A percentile compares a stretch with the other conserved stretches of the same genome.
Conservation (phyloP, 2,113 vertebrate species). For the Ceyx melanurus region DNA sequence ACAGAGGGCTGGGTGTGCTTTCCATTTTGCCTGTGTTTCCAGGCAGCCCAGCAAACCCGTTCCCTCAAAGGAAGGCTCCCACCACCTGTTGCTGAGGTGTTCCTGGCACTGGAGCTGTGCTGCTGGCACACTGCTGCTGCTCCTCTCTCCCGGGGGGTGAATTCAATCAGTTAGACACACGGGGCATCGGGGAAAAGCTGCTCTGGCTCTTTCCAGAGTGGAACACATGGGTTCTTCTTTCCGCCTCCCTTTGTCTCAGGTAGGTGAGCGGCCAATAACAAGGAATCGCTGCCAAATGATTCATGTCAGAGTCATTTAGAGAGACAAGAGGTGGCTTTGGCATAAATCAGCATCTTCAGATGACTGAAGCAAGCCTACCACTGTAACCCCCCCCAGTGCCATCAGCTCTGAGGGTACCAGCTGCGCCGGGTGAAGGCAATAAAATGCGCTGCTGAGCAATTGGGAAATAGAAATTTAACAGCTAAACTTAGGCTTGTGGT, state of each 20-base stretch:
- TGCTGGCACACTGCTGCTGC: neutral
- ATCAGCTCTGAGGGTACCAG: neutral
- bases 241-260: neutral
- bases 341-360: neutral
- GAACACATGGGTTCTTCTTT: neutral
- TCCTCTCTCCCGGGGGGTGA: neutral
- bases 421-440: neutral
- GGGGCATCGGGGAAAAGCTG: neutral
- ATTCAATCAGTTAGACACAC: neutral
- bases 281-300: constrained; percentile 22
- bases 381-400: neutral
- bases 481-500: neutral
- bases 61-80: neutral
- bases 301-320: neutral
- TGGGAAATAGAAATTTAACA: neutral
- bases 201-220: neutral
- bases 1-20: neutral
- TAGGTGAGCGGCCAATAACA: neutral
- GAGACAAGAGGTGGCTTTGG: neutral
- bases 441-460: neutral
- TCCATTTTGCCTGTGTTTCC: neutral
- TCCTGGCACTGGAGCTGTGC: neutral
- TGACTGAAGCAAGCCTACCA: neutral
- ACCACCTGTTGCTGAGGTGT: constrained; percentile 25
- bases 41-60: neutral